Evolutionary conservation across 2,797 vertebrate genomes (phyloP).

Genomic region (Neosilurus mollespiculum): DNA sequence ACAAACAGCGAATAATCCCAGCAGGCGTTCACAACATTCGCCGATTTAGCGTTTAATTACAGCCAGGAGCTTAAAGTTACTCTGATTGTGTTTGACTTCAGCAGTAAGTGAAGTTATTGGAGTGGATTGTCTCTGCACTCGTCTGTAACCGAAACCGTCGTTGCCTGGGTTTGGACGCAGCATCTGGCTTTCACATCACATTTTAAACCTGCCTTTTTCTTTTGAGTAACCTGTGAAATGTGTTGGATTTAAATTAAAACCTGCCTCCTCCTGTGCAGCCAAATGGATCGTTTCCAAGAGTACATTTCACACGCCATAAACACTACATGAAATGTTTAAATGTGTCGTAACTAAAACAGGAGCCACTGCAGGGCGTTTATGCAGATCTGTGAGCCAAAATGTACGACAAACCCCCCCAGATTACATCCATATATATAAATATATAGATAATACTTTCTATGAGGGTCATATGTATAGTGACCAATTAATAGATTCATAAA

Average conservation of each 20-base stretch:
- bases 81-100: conserved; percentile 76
- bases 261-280: conserved; percentile 58
- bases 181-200: conserved; percentile 76
- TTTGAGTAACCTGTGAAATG: conserved; percentile 64
- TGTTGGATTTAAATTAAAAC: conserved; percentile 75
- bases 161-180: conserved; percentile 54
- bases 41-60: conserved; percentile 68
- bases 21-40: conserved; percentile 60
- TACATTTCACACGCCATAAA: conserved; percentile 74
- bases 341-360: conserved; percentile 65
- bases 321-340: conserved; percentile 70
- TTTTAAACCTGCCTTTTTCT: conserved; percentile 59
- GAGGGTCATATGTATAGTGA: not conserved
- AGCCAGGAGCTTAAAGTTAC: conserved; percentile 66
- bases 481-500: not conserved
- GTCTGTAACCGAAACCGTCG: conserved; percentile 67
- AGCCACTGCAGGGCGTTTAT: conserved; percentile 58
- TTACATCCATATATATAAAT: no score
- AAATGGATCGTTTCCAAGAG: conserved; percentile 72
- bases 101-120: conserved; percentile 67
- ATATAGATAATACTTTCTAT: no score
- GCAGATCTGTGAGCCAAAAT: conserved; percentile 59
- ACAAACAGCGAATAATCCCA: conserved; percentile 68
- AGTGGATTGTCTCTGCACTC: conserved; percentile 63
- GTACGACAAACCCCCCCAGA: conserved; percentile 54